Conservation (phyloP, 2,797 vertebrate genomes). For the Odontamblyopus rebecca region DNA sequence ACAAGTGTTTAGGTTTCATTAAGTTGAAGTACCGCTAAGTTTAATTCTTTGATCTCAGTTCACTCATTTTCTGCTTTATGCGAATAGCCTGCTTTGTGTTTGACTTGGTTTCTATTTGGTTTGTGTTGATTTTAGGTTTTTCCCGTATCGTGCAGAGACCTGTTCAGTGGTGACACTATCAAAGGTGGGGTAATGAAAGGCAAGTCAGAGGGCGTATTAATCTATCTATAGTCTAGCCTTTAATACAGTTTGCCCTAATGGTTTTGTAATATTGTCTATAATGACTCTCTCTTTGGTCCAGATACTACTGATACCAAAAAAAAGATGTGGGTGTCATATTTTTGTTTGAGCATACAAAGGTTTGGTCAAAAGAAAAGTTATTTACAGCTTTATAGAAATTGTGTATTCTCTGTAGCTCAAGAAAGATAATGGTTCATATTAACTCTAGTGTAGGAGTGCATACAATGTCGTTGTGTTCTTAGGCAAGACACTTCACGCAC, state of each 20-base stretch:
- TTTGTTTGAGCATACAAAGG: too few relatives aligned
- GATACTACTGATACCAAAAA: not conserved
- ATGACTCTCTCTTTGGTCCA: constrained; percentile 17
- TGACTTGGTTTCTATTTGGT: not conserved
- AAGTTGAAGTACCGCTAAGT: too few relatives aligned
- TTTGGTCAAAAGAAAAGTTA: not conserved
- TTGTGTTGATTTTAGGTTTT: constrained; percentile 20
- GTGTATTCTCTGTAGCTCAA: too few relatives aligned
- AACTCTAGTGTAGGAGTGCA: too few relatives aligned
- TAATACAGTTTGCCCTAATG: constrained; percentile 42
- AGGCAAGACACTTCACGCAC: too few relatives aligned
- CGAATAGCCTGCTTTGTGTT: not conserved
- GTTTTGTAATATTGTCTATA: constrained; percentile 40
- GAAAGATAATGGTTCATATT: too few relatives aligned
- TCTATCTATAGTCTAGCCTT: constrained; percentile 9
- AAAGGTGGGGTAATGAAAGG: constrained; percentile 41
- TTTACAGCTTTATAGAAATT: not conserved
- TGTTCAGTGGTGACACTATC: constrained; percentile 47
- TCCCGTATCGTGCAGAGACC: constrained; percentile 55
- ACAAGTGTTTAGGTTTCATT: not conserved
- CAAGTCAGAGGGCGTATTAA: constrained; percentile 2
- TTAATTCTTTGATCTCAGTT: not conserved
- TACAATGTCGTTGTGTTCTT: too few relatives aligned
- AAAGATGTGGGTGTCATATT: too few relatives aligned
- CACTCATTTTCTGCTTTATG: not conserved